Percentiles rank a stretch among this genome's conserved stretches.
Evolutionary conservation across 2,113 vertebrate species (phyloP).

Genomic region (Erythrolamprus reginae): DNA sequence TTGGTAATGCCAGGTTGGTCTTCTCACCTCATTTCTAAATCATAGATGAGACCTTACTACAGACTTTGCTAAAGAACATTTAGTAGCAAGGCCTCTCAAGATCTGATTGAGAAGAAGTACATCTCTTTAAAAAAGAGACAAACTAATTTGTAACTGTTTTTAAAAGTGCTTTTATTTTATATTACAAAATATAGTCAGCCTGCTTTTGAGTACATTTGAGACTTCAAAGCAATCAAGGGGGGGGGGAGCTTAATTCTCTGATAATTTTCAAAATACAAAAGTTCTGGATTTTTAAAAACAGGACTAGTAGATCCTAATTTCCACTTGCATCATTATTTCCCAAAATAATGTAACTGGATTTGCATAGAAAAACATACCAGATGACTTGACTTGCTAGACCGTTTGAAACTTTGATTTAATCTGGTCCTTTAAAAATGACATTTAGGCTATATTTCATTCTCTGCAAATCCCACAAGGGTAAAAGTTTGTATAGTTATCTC

Average conservation of each 20-base stretch:
- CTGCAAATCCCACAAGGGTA: background rate
- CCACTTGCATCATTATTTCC: background rate
- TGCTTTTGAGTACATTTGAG: constrained; percentile 5
- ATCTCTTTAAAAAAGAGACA: background rate
- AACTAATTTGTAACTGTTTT: background rate
- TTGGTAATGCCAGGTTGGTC: background rate
- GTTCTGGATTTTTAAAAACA: background rate
- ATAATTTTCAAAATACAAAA: background rate
- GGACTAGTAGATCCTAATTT: background rate
- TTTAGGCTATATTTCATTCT: background rate
- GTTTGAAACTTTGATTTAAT: background rate
- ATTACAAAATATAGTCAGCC: constrained; percentile 25
- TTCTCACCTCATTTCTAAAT: background rate
- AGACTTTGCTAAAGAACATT: background rate
- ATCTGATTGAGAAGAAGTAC: background rate
- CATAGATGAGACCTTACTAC: background rate
- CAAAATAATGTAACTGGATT: background rate
- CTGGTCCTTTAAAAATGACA: background rate
- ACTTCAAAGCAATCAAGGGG: background rate
- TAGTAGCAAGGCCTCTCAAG: background rate
- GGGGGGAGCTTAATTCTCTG: background rate
- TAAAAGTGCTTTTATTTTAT: constrained; percentile 26
- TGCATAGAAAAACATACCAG: background rate
- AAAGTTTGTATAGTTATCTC: background rate
- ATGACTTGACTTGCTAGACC: background rate